Evolutionary conservation across 2,888 invertebrate genomes (phyloP).

Genomic region (Scaptomyza parva): DNA sequence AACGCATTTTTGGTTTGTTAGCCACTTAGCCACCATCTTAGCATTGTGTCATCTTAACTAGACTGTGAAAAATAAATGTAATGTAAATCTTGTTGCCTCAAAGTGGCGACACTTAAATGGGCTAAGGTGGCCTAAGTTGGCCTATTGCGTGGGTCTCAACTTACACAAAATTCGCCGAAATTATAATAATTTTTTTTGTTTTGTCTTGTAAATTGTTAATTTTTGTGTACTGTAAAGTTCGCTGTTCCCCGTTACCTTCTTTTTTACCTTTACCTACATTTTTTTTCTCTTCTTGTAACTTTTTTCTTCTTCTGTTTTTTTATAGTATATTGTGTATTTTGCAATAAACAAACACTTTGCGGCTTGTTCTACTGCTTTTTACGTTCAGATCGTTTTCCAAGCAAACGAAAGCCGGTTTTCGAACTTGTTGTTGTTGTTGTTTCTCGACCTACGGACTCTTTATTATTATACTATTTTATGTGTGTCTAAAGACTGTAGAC

Average conservation of each 20-base stretch:
- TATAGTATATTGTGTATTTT: conserved; percentile 48
- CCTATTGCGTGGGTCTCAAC: conserved; percentile 56
- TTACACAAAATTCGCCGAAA: conserved; percentile 24
- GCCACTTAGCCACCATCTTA: conserved; percentile 31
- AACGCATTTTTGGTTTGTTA: conserved; percentile 28
- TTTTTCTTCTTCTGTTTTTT: conserved; percentile 22
- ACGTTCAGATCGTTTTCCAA: conserved; percentile 72
- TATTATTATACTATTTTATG: conserved; percentile 26
- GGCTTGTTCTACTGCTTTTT: conserved; percentile 50
- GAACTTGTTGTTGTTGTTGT: conserved; percentile 28
- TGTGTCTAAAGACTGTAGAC: conserved; percentile 53
- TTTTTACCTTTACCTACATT: no score
- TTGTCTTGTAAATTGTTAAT: conserved; percentile 51
- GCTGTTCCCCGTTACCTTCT: conserved; percentile 12
- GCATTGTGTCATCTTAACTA: conserved; percentile 60
- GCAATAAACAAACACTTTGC: conserved; percentile 75
- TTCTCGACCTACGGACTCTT: conserved; percentile 70
- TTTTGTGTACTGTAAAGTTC: conserved; percentile 42
- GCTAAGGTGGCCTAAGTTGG: conserved; percentile 22
- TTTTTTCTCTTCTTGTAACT: conserved; percentile 8
- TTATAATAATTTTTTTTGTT: conserved; percentile 35
- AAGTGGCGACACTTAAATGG: conserved; percentile 24
- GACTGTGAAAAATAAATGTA: conserved; percentile 75
- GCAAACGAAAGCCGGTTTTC: conserved; percentile 76
- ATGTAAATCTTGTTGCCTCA: conserved; percentile 68